These are phyloP conservation scores for Drosophila meridionalis DNA, from an alignment of 2,888 invertebrate species.

Conservation along the genomic window DNA sequence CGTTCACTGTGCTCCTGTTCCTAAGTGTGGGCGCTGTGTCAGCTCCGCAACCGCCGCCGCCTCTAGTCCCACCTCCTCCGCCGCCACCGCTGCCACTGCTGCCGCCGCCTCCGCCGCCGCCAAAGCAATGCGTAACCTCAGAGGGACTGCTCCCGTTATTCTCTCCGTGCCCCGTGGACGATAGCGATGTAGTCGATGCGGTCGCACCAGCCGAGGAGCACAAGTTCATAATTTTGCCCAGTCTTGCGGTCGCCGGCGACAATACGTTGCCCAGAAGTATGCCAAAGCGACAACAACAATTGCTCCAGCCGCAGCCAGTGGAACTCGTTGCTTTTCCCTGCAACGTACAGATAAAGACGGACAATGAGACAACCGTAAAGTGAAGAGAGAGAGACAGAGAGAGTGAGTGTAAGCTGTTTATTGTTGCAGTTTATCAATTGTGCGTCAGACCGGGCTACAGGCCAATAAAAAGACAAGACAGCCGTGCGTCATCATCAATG, in stretches of 20 bases:
- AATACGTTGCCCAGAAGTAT: slow-evolving; percentile 81
- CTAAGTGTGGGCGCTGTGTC: slow-evolving; percentile 31
- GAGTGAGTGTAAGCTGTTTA: slow-evolving; percentile 31
- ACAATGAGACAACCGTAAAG: slow-evolving; percentile 6
- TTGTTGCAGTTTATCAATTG: slow-evolving; percentile 67
- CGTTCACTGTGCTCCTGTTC: slow-evolving; percentile 44
- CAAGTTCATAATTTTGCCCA: slow-evolving; percentile 85
- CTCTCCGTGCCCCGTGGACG: slow-evolving; percentile 75
- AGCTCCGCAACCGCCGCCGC: slow-evolving; percentile 41
- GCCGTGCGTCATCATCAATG: slow-evolving; percentile 60
- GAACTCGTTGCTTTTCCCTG: slow-evolving; percentile 65
- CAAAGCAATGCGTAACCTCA: slow-evolving; percentile 74
- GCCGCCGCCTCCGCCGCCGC: slow-evolving; percentile 52
- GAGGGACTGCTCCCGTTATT: slow-evolving; percentile 65
- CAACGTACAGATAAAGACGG: slow-evolving; percentile 17
- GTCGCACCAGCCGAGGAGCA: slow-evolving; percentile 84
- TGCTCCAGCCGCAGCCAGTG: slow-evolving; percentile 54
- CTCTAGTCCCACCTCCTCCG: slow-evolving; percentile 54
- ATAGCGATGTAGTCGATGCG: slow-evolving; percentile 81
- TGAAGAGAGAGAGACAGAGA: neutral
- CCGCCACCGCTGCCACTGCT: slow-evolving; percentile 11
- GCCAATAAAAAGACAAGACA: slow-evolving; percentile 19
- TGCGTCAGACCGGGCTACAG: slow-evolving; percentile 49
- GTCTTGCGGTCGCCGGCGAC: slow-evolving; percentile 81
- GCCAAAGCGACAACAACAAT: slow-evolving; percentile 68